Conservation (phyloP, 2,888 invertebrate genomes). For the Drosophila rellima region DNA sequence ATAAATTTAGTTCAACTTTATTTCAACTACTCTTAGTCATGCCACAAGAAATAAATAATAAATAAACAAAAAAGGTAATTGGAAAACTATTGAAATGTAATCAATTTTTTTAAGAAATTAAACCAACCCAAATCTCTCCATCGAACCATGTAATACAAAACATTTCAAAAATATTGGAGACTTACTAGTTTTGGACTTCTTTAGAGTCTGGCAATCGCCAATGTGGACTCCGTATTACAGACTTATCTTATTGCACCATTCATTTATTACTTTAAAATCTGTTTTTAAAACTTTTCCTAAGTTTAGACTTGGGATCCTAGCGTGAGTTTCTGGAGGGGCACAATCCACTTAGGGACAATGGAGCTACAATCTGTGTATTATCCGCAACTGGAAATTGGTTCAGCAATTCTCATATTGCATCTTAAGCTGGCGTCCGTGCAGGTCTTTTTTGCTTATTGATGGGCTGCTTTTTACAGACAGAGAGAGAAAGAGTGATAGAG, state of each 20-base stretch:
- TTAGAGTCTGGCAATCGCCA: neutral
- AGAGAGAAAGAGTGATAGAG: neutral
- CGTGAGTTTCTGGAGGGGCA: too few relatives aligned
- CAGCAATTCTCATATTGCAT: constrained; percentile 19
- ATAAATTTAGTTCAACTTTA: too few relatives aligned
- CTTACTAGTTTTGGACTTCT: neutral
- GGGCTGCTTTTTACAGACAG: neutral
- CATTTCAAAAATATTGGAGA: too few relatives aligned
- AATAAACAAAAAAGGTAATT: too few relatives aligned
- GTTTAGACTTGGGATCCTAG: too few relatives aligned
- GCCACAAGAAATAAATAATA: too few relatives aligned
- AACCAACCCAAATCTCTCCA: too few relatives aligned
- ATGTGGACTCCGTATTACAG: neutral
- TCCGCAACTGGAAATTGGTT: constrained; percentile 4
- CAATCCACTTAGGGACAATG: neutral
- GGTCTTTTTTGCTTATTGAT: constrained; percentile 5
- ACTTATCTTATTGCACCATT: neutral
- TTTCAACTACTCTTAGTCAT: too few relatives aligned
- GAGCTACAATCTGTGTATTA: constrained; percentile 14
- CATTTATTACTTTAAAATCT: neutral
- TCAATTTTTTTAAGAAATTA: too few relatives aligned
- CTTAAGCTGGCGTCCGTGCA: constrained; percentile 15
- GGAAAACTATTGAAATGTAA: too few relatives aligned
- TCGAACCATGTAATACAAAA: too few relatives aligned
- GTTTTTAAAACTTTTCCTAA: neutral